Percentiles rank a stretch among this genome's conserved stretches.
These are phyloP conservation scores for Drosophila persimilis DNA, from an alignment of 1,140 invertebrate genomes.

Conservation along the genomic window DNA sequence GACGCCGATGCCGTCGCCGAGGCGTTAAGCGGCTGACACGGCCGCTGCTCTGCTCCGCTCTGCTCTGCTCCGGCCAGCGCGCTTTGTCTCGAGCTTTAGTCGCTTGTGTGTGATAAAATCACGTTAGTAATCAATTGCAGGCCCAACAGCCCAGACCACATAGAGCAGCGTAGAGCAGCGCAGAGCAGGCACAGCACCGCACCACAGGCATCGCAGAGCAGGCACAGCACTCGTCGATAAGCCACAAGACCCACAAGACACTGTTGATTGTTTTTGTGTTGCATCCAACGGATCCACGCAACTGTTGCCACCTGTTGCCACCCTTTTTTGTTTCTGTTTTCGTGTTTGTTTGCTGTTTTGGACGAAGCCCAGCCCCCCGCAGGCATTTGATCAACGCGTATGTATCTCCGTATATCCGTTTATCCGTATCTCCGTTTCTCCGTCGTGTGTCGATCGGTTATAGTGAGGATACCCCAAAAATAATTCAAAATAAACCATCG, in stretches of 20 bases:
- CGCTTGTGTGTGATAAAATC: constrained; percentile 83
- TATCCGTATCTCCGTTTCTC: too few species aligned
- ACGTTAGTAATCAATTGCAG: constrained; percentile 83
- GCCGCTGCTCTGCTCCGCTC: background rate
- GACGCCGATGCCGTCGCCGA: constrained; percentile 31
- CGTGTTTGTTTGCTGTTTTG: constrained; percentile 20
- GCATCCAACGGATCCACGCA: constrained; percentile 21
- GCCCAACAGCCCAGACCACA: constrained; percentile 80
- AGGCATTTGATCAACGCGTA: constrained; percentile 31
- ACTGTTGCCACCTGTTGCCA: constrained; percentile 9
- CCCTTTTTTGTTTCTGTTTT: constrained; percentile 12
- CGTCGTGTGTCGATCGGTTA: constrained; percentile 10
- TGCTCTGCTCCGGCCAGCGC: constrained; percentile 40
- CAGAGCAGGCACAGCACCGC: constrained; percentile 14
- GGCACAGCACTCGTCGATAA: too few species aligned
- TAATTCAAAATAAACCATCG: too few species aligned
- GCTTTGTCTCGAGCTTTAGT: constrained; percentile 82
- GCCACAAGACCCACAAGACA: constrained; percentile 1
- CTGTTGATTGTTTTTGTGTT: constrained; percentile 8
- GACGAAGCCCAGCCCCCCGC: constrained; percentile 9
- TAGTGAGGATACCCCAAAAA: too few species aligned
- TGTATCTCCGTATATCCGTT: constrained; percentile 12
- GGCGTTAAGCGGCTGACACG: constrained; percentile 45
- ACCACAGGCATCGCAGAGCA: too few species aligned
- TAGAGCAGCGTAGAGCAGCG: constrained; percentile 57